These are phyloP conservation scores for Poeciliopsis retropinna DNA, from an alignment of 2,113 vertebrate genomes.

Conservation along the genomic window DNA sequence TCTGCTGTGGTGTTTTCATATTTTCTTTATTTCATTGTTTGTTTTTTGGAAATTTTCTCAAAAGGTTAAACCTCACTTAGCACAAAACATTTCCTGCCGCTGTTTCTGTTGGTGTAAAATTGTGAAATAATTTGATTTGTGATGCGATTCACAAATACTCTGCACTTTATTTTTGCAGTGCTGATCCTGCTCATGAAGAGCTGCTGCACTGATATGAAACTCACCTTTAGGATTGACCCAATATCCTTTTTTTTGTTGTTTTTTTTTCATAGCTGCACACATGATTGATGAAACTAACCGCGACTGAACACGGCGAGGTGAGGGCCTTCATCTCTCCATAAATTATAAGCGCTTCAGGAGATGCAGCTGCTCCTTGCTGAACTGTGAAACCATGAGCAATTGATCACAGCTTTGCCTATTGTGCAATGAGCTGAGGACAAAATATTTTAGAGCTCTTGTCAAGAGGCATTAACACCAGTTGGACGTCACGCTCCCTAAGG, in stretches of 20 bases:
- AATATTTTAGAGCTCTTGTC: constrained; percentile 36
- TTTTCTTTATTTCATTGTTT: background rate
- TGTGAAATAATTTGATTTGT: too few species aligned
- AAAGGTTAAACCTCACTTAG: background rate
- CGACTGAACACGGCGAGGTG: background rate
- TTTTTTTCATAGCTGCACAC: constrained; percentile 9
- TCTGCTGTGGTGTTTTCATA: background rate
- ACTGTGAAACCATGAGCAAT: constrained; percentile 32
- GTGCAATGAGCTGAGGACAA: constrained; percentile 17
- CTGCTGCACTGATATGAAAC: constrained; percentile 10
- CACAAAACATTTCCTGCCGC: background rate
- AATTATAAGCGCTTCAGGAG: constrained; percentile 45
- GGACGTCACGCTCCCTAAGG: background rate
- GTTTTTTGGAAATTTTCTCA: background rate
- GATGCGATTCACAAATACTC: too few species aligned
- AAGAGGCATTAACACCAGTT: constrained; percentile 8
- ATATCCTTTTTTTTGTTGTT: background rate
- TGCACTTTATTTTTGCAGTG: too few species aligned
- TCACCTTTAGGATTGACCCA: constrained; percentile 4
- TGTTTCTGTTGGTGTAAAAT: background rate
- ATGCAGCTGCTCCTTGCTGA: constrained; percentile 44
- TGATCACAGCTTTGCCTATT: constrained; percentile 36
- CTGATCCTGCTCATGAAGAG: background rate
- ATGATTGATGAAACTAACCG: constrained; percentile 33
- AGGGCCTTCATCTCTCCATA: constrained; percentile 33